Percentiles rank a stretch among this genome's conserved stretches.
phyloP scores from a whole-genome alignment of 2,888 invertebrate species.

The Perizoma affinitatum region DNA sequence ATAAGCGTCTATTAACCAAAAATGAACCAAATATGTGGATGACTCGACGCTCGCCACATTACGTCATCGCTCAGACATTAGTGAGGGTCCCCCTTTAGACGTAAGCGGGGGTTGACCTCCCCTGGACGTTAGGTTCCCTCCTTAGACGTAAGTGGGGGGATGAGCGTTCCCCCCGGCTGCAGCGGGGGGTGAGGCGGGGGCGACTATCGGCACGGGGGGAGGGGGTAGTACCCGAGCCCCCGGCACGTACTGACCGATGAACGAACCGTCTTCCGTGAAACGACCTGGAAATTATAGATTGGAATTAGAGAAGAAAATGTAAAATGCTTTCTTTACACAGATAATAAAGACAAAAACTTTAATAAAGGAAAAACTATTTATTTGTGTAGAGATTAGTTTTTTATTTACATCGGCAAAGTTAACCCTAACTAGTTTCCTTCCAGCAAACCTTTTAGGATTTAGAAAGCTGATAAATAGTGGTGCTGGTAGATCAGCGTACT shows the following conservation, averaged over 20 bases:
- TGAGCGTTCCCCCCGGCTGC: slow-evolving; percentile 37
- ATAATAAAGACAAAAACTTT: too few relatives aligned
- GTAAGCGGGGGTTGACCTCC: slow-evolving; percentile 57
- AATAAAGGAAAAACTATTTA: too few relatives aligned
- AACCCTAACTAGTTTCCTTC: too few relatives aligned
- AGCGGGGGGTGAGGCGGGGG: slow-evolving; percentile 42
- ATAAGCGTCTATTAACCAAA: slow-evolving; percentile 7
- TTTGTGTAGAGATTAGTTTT: too few relatives aligned
- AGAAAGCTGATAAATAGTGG: too few relatives aligned
- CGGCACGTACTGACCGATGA: slow-evolving; percentile 98
- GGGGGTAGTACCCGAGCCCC: slow-evolving; percentile 87
- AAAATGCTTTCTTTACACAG: too few relatives aligned
- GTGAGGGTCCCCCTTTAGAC: slow-evolving; percentile 43
- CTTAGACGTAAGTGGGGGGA: slow-evolving; percentile 64
- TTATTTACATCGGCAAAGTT: too few relatives aligned
- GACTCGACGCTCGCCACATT: slow-evolving; percentile 13
- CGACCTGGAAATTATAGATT: slow-evolving; percentile 84
- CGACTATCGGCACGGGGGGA: slow-evolving; percentile 53
- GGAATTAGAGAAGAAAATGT: background rate
- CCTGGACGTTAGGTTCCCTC: slow-evolving; percentile 4
- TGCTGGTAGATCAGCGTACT: too few relatives aligned
- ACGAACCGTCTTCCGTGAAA: slow-evolving; percentile 98
- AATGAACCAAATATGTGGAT: slow-evolving; percentile 7
- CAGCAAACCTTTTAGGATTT: too few relatives aligned
- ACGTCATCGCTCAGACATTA: slow-evolving; percentile 1